Evolutionary conservation across 2,888 invertebrate genomes (phyloP), one percentile per base, ranked within the genome.

Genomic region (Latrodectus elegans): DNA sequence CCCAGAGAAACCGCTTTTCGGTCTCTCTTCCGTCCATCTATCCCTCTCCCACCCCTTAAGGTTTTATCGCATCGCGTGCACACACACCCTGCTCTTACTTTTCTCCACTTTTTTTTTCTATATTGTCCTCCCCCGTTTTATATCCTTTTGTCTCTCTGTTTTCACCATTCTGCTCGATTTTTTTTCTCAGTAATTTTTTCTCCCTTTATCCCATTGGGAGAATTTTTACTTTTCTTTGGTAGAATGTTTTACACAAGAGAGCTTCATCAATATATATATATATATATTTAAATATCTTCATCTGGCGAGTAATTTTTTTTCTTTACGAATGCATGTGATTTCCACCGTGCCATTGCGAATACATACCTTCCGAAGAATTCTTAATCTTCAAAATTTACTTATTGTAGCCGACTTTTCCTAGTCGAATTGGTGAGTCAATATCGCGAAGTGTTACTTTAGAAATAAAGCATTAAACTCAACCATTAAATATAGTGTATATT

Each of bases 221-320:
- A 14, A 14, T 49, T 65, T 53, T 79, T 53, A 70, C 60, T 49
- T 60, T 78, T 75, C 15, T 10, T 64, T 71, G 71, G 12, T 65
- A 22, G 15, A 6, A 22, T 9, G 38, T 22, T 68, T 53, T 68
- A 52, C 85, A 86, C 74, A 86, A 86, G 85, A 86, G 80, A 70
- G 79, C 85, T 86, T 86, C 85, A 86, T 86, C 85, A 86, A 86
- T 65, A 75, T 79, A 72, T 55, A n/a, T n/a, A n/a, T n/a, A n/a
- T n/a, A n/a, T n/a, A n/a, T n/a, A n/a, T 38, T 78, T 78, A 15
- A 15, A 60, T n/a, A 38, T 49, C 15, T 68, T 55, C 38, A 38
- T 38, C 38, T 38, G 38, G 38, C 38, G 38, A 38, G 38, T 6
- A 38, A 38, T 38, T 38, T 38, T 38, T 22, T 38, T 38, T 38